Base-by-base conservation (phyloP, 2,113 vertebrate genomes). In the Trochalopteron elliotii region DNA sequence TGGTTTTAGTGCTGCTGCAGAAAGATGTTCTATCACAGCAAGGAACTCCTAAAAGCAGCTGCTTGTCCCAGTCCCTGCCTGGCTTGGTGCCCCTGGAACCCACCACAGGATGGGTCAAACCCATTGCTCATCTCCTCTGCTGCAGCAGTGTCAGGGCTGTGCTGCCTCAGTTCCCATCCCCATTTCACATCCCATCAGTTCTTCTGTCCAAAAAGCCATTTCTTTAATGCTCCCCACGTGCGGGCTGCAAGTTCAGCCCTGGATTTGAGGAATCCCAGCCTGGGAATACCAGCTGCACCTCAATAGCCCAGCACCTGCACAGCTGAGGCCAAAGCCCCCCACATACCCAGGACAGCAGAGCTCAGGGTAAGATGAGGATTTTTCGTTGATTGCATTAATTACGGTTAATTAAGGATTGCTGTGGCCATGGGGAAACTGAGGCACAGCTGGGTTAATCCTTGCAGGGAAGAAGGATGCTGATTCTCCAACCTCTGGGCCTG, bases 61-160 rank as follows among this genome's bases (percentile, higher is more conserved):
- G 16, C 28, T 17, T 19, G 35, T 35, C 81, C 35, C 2, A 0
- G 6, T 16, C 33, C 44, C 35, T 13, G n/a, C 24, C 64, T 12
- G 28, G 59, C 69, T n/a, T 2, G 0, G 45, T 52, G 55, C 6
- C 30, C n/a, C 40, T 28, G 30, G 24, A 5, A n/a, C 24, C 60
- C 83, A 49, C 2, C 49, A 20, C 10, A 5, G 44, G 35, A 1
- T 4, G 35, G 52, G 25, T 42, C 40, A 49, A 17, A 21, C 5
- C 31, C 70, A 13, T 0, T 0, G 8, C 1, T 15, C 17, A 0
- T 5, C 28, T 22, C 35, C 59, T 44, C 18, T 3, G 2, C 28
- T 31, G 60, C 63, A 57, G 57, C 2, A 2, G 30, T 37, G 65
- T 20, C 52, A 9, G 52, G 67, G 50, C 71, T 70, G 33, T 4